Evolutionary conservation across 2,797 vertebrate species (phyloP).

Genomic region (Neosilurus hyrtlii): DNA sequence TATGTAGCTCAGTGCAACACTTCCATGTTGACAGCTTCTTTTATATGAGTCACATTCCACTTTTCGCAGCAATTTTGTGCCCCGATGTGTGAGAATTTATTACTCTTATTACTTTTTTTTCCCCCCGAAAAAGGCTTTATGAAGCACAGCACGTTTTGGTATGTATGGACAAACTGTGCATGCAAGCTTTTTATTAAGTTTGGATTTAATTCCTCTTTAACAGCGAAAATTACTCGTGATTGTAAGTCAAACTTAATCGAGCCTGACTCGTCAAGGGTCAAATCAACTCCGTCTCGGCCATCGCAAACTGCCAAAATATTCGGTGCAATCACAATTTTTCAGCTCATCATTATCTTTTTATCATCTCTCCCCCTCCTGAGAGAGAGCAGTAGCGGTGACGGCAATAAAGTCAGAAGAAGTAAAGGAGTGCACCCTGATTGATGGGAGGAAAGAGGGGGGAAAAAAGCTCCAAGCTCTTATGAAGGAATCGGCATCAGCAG

Average conservation of each 20-base stretch:
- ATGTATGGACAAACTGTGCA: too few relatives aligned
- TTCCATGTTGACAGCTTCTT: too few relatives aligned
- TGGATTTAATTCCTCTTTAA: background rate
- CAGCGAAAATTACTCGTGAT: background rate
- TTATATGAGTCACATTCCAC: too few relatives aligned
- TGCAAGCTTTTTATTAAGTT: too few relatives aligned
- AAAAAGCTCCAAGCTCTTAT: slow-evolving; percentile 21
- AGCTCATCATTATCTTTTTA: slow-evolving; percentile 38
- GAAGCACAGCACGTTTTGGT: too few relatives aligned
- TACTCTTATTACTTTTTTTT: too few relatives aligned
- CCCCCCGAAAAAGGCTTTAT: too few relatives aligned
- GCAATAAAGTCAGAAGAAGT: slow-evolving; percentile 33
- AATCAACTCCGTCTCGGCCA: slow-evolving; percentile 20
- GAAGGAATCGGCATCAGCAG: slow-evolving; percentile 40
- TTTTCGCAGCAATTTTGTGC: too few relatives aligned
- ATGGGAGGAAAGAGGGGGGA: slow-evolving; percentile 8
- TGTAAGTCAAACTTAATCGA: slow-evolving; percentile 14
- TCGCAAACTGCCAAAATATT: slow-evolving; percentile 18
- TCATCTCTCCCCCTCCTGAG: slow-evolving; percentile 38
- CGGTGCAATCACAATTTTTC: slow-evolving; percentile 15
- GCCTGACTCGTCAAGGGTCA: slow-evolving; percentile 30
- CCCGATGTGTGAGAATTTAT: too few relatives aligned
- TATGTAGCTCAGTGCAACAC: too few relatives aligned
- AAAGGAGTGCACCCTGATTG: slow-evolving; percentile 40
- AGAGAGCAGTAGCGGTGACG: slow-evolving; percentile 24